Base-by-base conservation (phyloP, 2,797 vertebrate genomes). In the Cyclura pinguis region DNA sequence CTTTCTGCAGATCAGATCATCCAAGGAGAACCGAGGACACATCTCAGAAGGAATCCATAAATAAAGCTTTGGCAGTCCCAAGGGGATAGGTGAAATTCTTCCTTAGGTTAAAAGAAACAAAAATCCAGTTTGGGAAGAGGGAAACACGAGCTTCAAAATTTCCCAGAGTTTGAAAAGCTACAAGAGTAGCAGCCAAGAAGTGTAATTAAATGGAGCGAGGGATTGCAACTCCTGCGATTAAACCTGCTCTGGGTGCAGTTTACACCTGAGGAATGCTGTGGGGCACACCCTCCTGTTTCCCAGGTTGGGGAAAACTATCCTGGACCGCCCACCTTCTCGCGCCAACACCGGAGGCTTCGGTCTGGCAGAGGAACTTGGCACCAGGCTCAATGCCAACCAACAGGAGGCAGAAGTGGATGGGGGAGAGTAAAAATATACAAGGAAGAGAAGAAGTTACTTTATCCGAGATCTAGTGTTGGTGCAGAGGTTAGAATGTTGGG, bases 211-310 rank as follows among this genome's bases (percentile, higher is more conserved):
- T 0, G 0, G 87, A 20, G 77, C 1, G 9, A 0, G 74, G 81
- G 84, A 55, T 83, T 77, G 35, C 29, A 81, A 32, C 55, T 86
- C 78, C 84, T 80, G 88, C 83, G 80, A 77, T 95, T 94, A 89
- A 91, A 91, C 42, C 4, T 0, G 59, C 32, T 24, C 90, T 74
- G 3, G 24, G 1, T 0, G 0, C 2, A 89, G 91, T 32, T 86
- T 55, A 55, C 8, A 14, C 24, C 38, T 29, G 47, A 94, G 93
- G 95, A 95, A 96, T 93, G 88, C 59, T 88, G 90, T 0, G 0
- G 0, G 92, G 22, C 94, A 87, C 96, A 35, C 96, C 96, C 89
- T 62, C 96, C 90, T 59, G 7, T 73, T 52, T 77, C 55, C 62
- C 76, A 1, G 2, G 0, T 90, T 50, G 81, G 92, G 80, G 73